Base-by-base conservation (phyloP, 2,113 vertebrate species). In the Athene noctua region DNA sequence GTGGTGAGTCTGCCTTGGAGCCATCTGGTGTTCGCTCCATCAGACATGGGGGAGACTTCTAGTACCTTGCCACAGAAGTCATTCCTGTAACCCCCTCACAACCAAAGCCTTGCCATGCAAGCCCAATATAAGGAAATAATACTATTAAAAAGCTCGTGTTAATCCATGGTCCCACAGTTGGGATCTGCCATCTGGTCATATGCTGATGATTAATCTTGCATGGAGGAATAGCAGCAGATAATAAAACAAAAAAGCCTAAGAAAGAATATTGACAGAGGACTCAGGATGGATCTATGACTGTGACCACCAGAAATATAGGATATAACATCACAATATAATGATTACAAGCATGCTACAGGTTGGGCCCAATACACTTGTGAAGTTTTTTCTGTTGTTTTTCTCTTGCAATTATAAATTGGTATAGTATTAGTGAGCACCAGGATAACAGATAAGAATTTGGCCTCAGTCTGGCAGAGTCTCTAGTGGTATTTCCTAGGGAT, bases 291-390 rank as follows among this genome's bases (percentile, higher is more conserved):
- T 46, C 30, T 86, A 15, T 7, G 8, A 68, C 15, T 32, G 6
- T 15, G 30, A 63, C 29, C 23, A 59, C 6, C 8, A 49, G 10
- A 11, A 82, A 4, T 1, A 46, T 3, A 30, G 6, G 3, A 13
- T 42, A 25, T 40, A 42, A 62, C 5, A n/a, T 22, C 9, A 38
- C 5, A 51, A 80, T 59, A 38, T 15, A n/a, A 34, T 20, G 10
- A 55, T n/a, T 51, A 57, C 14, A 91, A 55, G 32, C 11, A 23
- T 19, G 2, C 5, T 44, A 13, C 0, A 0, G 19, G 3, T 15
- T 67, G 22, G 40, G 62, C 22, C 13, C 1, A 23, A 20, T 42
- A 19, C 5, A 61, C 0, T 6, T 44, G 9, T 54, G 12, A 67
- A 36, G 18, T 7, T 17, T 22, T 20, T 58, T 52, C n/a, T 42